A percentile compares a stretch with the other conserved stretches of the same genome.
These are phyloP conservation scores for Lipotes vexillifer DNA, from an alignment of 2,113 vertebrate species.

Conservation along the genomic window DNA sequence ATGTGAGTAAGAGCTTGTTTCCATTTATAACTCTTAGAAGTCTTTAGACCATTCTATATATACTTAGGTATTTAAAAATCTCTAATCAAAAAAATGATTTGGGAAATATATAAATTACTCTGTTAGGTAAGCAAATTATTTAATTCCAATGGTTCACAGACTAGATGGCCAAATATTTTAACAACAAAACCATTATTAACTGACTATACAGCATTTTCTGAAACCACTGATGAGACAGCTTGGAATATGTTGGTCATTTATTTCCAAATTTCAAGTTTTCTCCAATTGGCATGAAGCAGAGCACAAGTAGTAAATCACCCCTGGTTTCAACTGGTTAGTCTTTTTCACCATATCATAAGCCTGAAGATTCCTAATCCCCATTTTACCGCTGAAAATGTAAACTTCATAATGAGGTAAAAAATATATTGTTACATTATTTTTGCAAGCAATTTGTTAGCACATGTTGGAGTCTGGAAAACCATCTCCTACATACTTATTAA, in stretches of 20 bases:
- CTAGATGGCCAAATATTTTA: constrained; percentile 4
- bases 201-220: neutral
- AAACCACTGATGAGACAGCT: neutral
- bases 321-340: neutral
- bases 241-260: neutral
- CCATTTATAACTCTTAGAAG: neutral
- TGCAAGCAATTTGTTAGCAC: constrained; percentile 8
- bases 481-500: neutral
- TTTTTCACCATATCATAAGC: neutral
- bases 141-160: neutral
- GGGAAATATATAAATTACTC: neutral
- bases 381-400: constrained; percentile 27
- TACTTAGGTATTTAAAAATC: neutral
- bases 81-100: neutral
- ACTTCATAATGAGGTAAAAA: neutral
- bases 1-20: neutral
- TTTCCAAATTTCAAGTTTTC: constrained; percentile 23
- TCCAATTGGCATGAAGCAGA: neutral
- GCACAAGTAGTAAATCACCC: neutral
- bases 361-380: neutral
- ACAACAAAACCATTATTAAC: constrained; percentile 12
- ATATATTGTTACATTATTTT: neutral
- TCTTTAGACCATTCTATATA: neutral
- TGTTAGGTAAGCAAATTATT: constrained; percentile 25
- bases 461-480: neutral